A percentile compares a stretch with the other conserved stretches of the same genome.
Evolutionary conservation across 2,888 invertebrate species (phyloP).

Genomic region (Hypselothyrea guttata): DNA sequence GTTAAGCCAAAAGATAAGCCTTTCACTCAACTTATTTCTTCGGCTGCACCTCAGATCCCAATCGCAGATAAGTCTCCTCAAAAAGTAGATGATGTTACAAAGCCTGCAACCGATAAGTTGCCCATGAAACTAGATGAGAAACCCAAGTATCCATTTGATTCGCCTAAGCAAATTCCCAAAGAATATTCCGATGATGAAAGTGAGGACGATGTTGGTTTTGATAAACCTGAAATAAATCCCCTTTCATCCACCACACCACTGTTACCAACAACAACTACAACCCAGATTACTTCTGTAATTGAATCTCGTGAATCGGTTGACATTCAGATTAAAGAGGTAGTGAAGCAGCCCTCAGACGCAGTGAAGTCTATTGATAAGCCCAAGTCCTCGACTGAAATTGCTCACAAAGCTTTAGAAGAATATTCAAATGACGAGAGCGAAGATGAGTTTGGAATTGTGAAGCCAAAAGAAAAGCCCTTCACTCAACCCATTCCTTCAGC

Average conservation of each 20-base stretch:
- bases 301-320: constrained; percentile 6
- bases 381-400: constrained; percentile 1
- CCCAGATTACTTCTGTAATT: constrained; percentile 4
- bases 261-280: constrained; percentile 4
- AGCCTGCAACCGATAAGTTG: constrained; percentile 8
- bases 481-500: neutral
- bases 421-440: constrained; percentile 2
- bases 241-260: constrained; percentile 4
- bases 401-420: neutral
- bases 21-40: neutral
- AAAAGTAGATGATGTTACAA: constrained; percentile 10
- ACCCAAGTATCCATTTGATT: constrained; percentile 11
- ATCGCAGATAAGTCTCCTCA: constrained; percentile 1
- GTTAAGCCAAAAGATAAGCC: constrained; percentile 6
- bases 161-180: neutral
- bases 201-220: constrained; percentile 13
- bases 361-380: constrained; percentile 10
- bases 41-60: neutral
- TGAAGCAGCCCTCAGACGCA: neutral
- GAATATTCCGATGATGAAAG: constrained; percentile 22
- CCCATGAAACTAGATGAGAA: constrained; percentile 12
- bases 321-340: constrained; percentile 3
- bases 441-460: constrained; percentile 2
- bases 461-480: constrained; percentile 5
- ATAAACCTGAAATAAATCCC: constrained; percentile 1